Evolutionary conservation across 2,888 invertebrate genomes (phyloP).

Genomic region (Drosophila niveifrons): DNA sequence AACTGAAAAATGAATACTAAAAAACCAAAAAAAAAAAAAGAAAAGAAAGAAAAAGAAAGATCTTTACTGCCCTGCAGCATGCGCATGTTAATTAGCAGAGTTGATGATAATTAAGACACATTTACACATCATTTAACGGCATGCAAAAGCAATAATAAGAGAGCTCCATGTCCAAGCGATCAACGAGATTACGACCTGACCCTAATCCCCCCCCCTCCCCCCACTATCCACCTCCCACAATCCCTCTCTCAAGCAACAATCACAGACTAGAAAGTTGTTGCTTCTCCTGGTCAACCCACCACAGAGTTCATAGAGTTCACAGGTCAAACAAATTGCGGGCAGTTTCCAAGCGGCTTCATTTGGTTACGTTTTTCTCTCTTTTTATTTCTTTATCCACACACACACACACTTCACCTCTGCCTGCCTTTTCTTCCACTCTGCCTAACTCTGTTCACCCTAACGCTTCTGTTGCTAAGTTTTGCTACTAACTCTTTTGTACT

Average conservation of each 20-base stretch:
- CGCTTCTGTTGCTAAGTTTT: slow-evolving; percentile 52
- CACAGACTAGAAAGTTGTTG: slow-evolving; percentile 52
- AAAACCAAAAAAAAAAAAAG: background rate
- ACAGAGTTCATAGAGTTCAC: slow-evolving; percentile 22
- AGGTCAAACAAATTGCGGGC: slow-evolving; percentile 46
- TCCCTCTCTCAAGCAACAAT: slow-evolving; percentile 3
- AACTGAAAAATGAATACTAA: background rate
- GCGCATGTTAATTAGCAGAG: slow-evolving; percentile 72
- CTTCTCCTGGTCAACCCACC: slow-evolving; percentile 14
- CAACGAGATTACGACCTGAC: slow-evolving; percentile 19
- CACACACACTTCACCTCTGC: background rate
- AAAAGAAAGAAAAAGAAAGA: slow-evolving; percentile 17
- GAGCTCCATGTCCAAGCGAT: slow-evolving; percentile 8
- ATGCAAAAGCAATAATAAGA: slow-evolving; percentile 32
- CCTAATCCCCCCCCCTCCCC: background rate
- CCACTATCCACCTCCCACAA: background rate
- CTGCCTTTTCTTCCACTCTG: slow-evolving; percentile 27
- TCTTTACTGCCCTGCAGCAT: slow-evolving; percentile 50
- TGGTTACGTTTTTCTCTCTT: background rate
- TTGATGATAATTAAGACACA: slow-evolving; percentile 70
- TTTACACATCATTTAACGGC: slow-evolving; percentile 65
- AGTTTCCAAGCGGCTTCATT: slow-evolving; percentile 59
- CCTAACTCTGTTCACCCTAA: slow-evolving; percentile 30
- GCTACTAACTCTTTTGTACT: slow-evolving; percentile 50
- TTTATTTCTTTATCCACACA: slow-evolving; percentile 24